Conservation (phyloP, 2,888 invertebrate species). For the Mallateleia sp. region DNA sequence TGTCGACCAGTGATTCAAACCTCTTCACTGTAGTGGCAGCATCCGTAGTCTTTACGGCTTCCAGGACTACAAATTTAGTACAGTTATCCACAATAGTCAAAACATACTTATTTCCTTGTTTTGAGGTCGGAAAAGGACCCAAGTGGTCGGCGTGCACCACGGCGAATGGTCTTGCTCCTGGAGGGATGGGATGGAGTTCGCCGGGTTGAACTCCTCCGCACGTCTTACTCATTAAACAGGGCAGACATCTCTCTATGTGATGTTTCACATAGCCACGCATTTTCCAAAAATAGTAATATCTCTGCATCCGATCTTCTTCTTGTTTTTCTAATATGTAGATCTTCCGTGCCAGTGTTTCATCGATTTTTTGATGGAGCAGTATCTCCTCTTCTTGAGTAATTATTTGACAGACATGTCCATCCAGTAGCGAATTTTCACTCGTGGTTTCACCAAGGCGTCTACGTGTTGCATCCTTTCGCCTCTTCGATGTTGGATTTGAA, state of each 20-base stretch:
- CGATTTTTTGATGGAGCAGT: background rate
- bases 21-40: conserved; percentile 25
- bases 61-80: conserved; percentile 67
- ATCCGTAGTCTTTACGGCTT: conserved; percentile 13
- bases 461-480: background rate
- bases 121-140: conserved; percentile 9
- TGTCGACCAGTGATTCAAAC: conserved; percentile 13
- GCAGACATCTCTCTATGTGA: background rate
- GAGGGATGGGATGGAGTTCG: too few species aligned
- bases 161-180: too few species aligned
- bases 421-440: too few species aligned
- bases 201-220: conserved; percentile 52
- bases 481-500: background rate
- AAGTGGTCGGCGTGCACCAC: too few species aligned
- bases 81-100: conserved; percentile 72
- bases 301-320: background rate
- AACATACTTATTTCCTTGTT: conserved; percentile 19
- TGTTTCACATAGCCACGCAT: background rate
- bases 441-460: background rate
- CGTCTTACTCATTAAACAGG: background rate
- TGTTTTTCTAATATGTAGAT: background rate
- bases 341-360: too few species aligned
- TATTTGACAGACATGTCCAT: too few species aligned
- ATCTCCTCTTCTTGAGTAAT: too few species aligned
- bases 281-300: background rate